Percentiles rank a stretch among this genome's conserved stretches.
Evolutionary conservation across 2,113 vertebrate species (phyloP).

Genomic region (Caretta caretta): DNA sequence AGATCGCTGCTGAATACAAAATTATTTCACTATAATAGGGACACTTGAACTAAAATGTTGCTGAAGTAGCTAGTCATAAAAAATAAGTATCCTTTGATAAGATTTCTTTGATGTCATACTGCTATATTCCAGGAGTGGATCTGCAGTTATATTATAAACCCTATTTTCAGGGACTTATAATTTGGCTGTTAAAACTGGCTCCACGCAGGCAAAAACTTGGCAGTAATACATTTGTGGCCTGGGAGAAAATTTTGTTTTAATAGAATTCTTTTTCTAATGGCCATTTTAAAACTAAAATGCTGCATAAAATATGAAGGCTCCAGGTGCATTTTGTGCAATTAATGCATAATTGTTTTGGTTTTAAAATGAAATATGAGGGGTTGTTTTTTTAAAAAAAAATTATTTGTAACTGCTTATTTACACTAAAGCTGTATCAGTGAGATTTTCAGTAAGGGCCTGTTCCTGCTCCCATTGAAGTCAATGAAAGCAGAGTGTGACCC

Average conservation of each 20-base stretch:
- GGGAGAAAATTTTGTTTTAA: not conserved
- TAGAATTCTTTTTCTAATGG: not conserved
- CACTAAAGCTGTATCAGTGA: not conserved
- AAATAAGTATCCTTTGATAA: constrained; percentile 3
- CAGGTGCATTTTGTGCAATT: not conserved
- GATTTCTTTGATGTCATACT: not conserved
- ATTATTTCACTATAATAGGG: constrained; percentile 60
- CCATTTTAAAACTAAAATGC: constrained; percentile 2
- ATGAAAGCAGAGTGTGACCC: not conserved
- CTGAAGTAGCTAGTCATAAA: constrained; percentile 46
- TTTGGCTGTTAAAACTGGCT: not conserved
- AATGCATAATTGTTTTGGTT: not conserved
- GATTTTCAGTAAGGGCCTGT: not conserved
- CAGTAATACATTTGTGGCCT: not conserved
- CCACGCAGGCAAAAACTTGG: not conserved
- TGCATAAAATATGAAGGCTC: not conserved
- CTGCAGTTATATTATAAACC: not conserved
- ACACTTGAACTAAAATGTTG: constrained; percentile 58
- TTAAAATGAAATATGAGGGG: not conserved
- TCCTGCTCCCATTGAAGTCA: not conserved
- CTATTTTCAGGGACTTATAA: not conserved
- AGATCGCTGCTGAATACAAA: constrained; percentile 63
- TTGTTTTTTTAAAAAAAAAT: not conserved
- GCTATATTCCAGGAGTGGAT: not conserved
- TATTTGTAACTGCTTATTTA: not conserved